Base-by-base conservation (phyloP, 2,797 vertebrate genomes). In the Lagodon rhomboides region DNA sequence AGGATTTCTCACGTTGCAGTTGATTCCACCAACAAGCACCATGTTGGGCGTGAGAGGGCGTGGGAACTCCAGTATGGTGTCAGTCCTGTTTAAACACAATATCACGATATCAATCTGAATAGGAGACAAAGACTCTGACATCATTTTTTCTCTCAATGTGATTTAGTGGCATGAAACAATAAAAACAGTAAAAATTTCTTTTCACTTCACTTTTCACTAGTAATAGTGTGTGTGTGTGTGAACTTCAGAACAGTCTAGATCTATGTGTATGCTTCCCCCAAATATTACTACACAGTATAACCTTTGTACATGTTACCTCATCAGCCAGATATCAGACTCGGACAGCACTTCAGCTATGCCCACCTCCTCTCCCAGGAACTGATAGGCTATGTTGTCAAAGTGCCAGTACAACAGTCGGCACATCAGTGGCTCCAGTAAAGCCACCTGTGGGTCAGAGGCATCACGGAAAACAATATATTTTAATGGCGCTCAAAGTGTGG, bases 21-120 rank as follows among this genome's bases (percentile, higher is more conserved):
- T 97, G 53, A 97, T 94, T 41, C 96, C 96, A 16, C 97, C 96
- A 1, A 96, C 91, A 17, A 93, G 80, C 46, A 96, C 58, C 77
- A 96, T 85, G 10, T 96, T 97, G 7, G 97, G 97, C 96, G 97
- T 96, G 23, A 97, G 41, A 4, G 96, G 97, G 7, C 93, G 95
- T 13, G 94, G 94, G 34, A 76, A 85, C 53, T 97, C 96, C 65
- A 97, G 85, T 0, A 91, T 89, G 51, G 96, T 96, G 84, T 97
- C 97, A 0, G 80, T 91, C 80, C 91, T 95, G 80, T 77, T 60
- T 43, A 51, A 55, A 85, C 20, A 61, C 12, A 83, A 3, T 1
- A 23, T 58, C 13, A 47, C 2, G 50, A n/a, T 38, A 67, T 60
- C 12, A 27, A 18, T 25, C 2, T 63, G 15, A 67, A 62, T 50